Evolutionary conservation across 1,140 invertebrate species (phyloP), one percentile per base, ranked within the genome.

Genomic region (Pogonomyrmex barbatus): DNA sequence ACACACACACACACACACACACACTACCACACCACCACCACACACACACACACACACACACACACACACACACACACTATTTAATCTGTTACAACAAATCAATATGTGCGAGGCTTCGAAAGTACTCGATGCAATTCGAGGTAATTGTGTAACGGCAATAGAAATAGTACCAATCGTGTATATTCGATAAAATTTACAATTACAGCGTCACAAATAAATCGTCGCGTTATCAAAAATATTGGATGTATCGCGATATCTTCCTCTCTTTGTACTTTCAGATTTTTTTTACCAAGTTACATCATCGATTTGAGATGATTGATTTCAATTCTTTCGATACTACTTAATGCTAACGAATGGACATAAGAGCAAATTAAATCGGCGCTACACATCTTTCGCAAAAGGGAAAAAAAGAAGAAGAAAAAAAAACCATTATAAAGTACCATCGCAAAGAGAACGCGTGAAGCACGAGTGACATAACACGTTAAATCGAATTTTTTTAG

Each of bases 401-500:
- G 24, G 24, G 24, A 24, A 24, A 24, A 24, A 24, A 24, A 24
- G 24, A 24, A 24, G 24, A 24, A 24, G 0, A 9, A 2, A 36
- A 82, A 24, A 47, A 60, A 42, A 4, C 24, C 2, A 33, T 39
- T 36, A 30, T 8, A 39, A 70, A 45, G 52, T 33, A 70, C 14
- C 9, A 50, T 83, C 12, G 36, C 17, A 12, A 73, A 73, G 42
- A 36, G 12, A 73, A 58, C 39, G 39, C 50, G 45, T 52, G n/a
- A 33, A 24, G 24, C 24, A 73, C 68, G 63, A 54, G 24, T 12
- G 63, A 70, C 10, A 24, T 68, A 81, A 54, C 45, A 42, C 63
- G 24, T n/a, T 39, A 50, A 73, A 82, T 73, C 79, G 42, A 82
- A 58, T 36, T 83, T 81, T 81, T 68, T 81, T 81, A 14, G 24